Percentiles rank a stretch among this genome's conserved stretches.
phyloP scores from a whole-genome alignment of 1,140 invertebrate species.

The Phenacoccus solenopsis region DNA sequence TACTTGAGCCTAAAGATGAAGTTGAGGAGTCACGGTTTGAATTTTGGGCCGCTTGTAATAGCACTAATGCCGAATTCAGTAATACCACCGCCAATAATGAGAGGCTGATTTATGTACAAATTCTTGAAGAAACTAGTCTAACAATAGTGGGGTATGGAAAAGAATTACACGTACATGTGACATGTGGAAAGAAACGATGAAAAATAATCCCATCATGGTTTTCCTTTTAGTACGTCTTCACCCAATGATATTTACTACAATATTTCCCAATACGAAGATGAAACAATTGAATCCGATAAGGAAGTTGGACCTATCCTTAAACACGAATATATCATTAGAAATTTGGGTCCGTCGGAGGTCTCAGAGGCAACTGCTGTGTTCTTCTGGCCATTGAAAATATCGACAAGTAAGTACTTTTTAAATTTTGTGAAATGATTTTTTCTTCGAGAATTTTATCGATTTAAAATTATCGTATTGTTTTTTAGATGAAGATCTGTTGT shows the following conservation, averaged over 20 bases:
- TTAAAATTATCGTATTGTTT: neutral
- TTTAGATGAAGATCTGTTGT: slow-evolving; percentile 60
- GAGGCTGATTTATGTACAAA: slow-evolving; percentile 47
- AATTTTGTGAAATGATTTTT: neutral
- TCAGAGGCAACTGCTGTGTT: slow-evolving; percentile 65
- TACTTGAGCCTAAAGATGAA: slow-evolving; percentile 55
- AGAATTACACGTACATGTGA: neutral
- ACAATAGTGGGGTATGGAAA: slow-evolving; percentile 46
- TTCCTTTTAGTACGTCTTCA: slow-evolving; percentile 37
- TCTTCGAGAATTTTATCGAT: neutral
- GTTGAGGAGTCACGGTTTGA: slow-evolving; percentile 50
- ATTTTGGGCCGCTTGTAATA: slow-evolving; percentile 65
- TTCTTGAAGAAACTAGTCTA: slow-evolving; percentile 63
- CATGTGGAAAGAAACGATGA: neutral
- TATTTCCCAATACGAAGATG: slow-evolving; percentile 43
- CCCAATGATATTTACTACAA: slow-evolving; percentile 66
- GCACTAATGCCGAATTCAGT: slow-evolving; percentile 59
- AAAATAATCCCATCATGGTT: neutral
- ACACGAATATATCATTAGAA: slow-evolving; percentile 73
- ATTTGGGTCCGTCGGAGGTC: slow-evolving; percentile 68
- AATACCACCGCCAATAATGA: slow-evolving; percentile 48
- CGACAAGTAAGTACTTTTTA: slow-evolving; percentile 38
- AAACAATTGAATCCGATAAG: slow-evolving; percentile 48
- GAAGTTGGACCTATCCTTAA: slow-evolving; percentile 72
- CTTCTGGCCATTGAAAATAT: slow-evolving; percentile 68